Percentiles rank a stretch among this genome's conserved stretches.
phyloP scores from a whole-genome alignment of 2,113 vertebrate genomes.

The Hyperopisus bebe region DNA sequence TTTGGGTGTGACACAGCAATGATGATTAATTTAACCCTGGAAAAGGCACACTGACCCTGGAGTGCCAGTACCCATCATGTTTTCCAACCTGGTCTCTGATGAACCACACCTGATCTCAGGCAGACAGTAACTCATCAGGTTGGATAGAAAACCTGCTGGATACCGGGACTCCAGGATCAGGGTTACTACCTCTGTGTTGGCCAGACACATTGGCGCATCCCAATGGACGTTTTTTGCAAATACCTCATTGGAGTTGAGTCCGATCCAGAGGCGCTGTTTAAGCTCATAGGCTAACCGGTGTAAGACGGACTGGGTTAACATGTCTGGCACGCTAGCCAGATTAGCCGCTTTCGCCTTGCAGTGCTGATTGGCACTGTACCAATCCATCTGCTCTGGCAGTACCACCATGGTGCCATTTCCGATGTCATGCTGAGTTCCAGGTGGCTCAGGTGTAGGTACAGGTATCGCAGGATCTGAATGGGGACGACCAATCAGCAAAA shows the following conservation, averaged over 20 bases:
- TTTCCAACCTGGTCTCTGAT: neutral
- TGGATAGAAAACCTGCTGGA: neutral
- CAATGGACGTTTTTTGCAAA: neutral
- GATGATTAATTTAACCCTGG: neutral
- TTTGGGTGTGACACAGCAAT: neutral
- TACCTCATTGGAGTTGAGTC: constrained; percentile 87
- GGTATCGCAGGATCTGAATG: constrained; percentile 66
- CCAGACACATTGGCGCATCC: neutral
- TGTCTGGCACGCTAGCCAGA: constrained; percentile 74
- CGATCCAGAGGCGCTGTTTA: constrained; percentile 78
- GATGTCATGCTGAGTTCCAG: constrained; percentile 54
- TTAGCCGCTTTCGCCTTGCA: constrained; percentile 67
- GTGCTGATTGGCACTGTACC: constrained; percentile 73
- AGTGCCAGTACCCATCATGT: neutral
- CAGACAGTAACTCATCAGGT: neutral
- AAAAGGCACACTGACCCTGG: neutral
- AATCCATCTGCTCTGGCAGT: constrained; percentile 69
- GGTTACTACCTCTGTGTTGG: neutral
- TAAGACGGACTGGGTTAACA: constrained; percentile 63
- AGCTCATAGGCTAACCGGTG: constrained; percentile 57
- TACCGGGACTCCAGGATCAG: neutral
- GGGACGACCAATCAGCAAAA: neutral
- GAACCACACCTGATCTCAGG: neutral
- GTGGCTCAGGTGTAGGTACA: constrained; percentile 48
- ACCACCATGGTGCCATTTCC: constrained; percentile 75